Base-by-base conservation (phyloP, 2,888 invertebrate genomes). In the Aphodius granarius region DNA sequence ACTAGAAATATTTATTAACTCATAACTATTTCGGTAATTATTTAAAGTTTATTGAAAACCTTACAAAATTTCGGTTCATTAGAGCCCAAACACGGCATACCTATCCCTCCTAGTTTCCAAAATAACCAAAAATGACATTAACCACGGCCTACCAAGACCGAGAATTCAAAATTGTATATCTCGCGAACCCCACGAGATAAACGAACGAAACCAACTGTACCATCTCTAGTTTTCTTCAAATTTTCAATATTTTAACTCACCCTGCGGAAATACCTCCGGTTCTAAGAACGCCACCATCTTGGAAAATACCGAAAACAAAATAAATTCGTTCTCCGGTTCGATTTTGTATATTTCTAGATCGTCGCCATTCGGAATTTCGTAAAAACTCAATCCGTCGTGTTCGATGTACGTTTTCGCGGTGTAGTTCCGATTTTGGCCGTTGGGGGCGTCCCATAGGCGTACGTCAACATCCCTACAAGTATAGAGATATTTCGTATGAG, bases 191-290 rank as follows among this genome's bases (percentile, higher is more conserved):
- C 1, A 6, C 6, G 43, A 43, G 43, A 43, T 43, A 43, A 9
- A 0, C 43, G 3, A 43, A 43, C 13, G 43, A 43, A 43, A 43
- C 43, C 6, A 43, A 43, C 43, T 43, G 9, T 43, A 43, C 13
- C 43, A 9, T 2, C 43, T 13, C 13, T 43, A 43, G 43, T 43
- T 43, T 43, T 43, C 43, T 43, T 43, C 43, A 6, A 43, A 2
- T 43, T 43, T 9, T 3, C 43, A 43, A 72, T 3, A 19, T 73
- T 20, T 70, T 20, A 23, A 86, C 88, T 91, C 86, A 93, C 93
- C 92, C 75, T 89, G 85, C 77, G 93, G 92, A 86, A 92, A 90
- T 80, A 91, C 90, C 82, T 90, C 89, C 3, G 92, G 92, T 85
- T 92, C 91, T 83, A 93, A 89, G 83, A 90, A 85, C 79, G 89